Evolutionary conservation across 2,113 vertebrate genomes (phyloP), one percentile per base, ranked within the genome.

Genomic region (Hassar affinis): DNA sequence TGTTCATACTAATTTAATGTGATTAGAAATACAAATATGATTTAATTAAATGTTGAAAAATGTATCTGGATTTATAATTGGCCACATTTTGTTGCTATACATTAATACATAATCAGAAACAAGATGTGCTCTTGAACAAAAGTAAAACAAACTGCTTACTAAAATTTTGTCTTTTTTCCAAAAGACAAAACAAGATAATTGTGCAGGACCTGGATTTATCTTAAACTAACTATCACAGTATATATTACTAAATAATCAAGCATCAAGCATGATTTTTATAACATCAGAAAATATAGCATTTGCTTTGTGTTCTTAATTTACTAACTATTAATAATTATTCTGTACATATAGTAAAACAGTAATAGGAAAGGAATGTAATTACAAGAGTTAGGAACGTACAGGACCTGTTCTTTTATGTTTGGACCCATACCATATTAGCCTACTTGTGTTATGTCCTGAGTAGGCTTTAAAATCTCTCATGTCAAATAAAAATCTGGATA

Each of bases 401-500:
- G n/a, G 25, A 74, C 2, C 12, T n/a, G 10, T 72, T 72, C 69
- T 42, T 47, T 74, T 49, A 49, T 17, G 45, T 74, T 49, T 74
- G 69, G n/a, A 74, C 45, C 25, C 17, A 27, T 47, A 25, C 18
- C 74, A 56, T 56, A 38, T 77, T 56, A 35, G 15, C 51, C 51
- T 38, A 4, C 30, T 35, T 35, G 51, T 77, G 74, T 35, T 56
- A 77, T 77, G 57, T 80, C 20, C 57, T 75, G 57, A 18, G 61
- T 22, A 27, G 38, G n/a, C 42, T 25, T 86, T 74, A 72, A 79
- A 75, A 68, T 30, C 1, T 83, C 17, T 57, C 5, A 17, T 45
- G 35, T 80, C 49, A 79, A 49, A 83, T 57, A 86, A 75, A 83
- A 83, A 84, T 84, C 27, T 49, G 45, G 77, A 86, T 75, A 56